Conservation (phyloP, 2,888 invertebrate species). For the Trichopria drosophilae region DNA sequence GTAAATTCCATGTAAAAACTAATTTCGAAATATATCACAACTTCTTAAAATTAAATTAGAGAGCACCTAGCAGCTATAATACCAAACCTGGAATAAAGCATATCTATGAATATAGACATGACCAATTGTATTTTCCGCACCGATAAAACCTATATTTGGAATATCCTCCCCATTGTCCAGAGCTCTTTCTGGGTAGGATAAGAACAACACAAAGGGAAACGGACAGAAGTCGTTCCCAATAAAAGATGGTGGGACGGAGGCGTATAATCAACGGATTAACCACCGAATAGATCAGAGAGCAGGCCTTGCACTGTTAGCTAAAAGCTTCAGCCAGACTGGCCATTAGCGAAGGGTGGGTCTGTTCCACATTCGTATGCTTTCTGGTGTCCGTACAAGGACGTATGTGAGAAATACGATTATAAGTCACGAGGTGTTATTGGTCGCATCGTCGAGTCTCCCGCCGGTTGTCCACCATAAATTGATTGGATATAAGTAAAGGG, state of each 20-base stretch:
- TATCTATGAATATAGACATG: too few relatives aligned
- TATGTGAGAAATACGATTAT: constrained; percentile 58
- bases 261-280: constrained; percentile 59
- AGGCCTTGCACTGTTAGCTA: constrained; percentile 53
- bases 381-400: constrained; percentile 19
- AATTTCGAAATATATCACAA: too few relatives aligned
- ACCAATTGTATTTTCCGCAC: too few relatives aligned
- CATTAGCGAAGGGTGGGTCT: constrained; percentile 55
- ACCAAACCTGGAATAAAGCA: too few relatives aligned
- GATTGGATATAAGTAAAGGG: too few relatives aligned
- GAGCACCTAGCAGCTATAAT: too few relatives aligned
- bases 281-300: constrained; percentile 56
- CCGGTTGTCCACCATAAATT: constrained; percentile 47
- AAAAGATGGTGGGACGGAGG: constrained; percentile 54
- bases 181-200: background rate
- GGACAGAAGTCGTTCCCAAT: constrained; percentile 50
- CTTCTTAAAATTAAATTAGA: too few relatives aligned
- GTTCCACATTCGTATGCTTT: constrained; percentile 35
- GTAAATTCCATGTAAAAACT: too few relatives aligned
- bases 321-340: constrained; percentile 55
- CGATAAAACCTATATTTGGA: constrained; percentile 30
- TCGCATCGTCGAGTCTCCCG: too few relatives aligned
- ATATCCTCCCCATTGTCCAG: constrained; percentile 15
- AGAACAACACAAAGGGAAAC: too few relatives aligned
- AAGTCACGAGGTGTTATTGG: constrained; percentile 56